These are phyloP conservation scores for Notechis scutatus DNA, from an alignment of 2,113 vertebrate genomes.

Conservation along the genomic window DNA sequence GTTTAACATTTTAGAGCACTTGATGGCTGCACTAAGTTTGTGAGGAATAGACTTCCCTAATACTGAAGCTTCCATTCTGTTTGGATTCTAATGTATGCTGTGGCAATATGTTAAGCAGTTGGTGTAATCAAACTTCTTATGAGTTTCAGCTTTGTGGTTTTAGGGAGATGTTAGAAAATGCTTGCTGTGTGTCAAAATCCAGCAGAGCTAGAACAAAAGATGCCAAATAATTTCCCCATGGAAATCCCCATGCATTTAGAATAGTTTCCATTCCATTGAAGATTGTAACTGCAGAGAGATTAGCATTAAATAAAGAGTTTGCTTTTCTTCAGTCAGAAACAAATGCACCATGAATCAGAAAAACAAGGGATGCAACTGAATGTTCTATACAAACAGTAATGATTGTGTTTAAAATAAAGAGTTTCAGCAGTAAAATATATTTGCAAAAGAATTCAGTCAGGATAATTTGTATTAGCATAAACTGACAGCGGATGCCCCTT, in stretches of 20 bases:
- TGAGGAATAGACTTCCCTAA: background rate
- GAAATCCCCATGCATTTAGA: background rate
- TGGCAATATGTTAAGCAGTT: background rate
- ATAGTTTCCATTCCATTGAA: background rate
- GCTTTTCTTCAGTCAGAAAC: background rate
- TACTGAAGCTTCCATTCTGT: background rate
- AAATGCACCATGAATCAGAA: background rate
- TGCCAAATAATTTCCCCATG: background rate
- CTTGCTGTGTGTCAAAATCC: background rate
- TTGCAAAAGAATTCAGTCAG: background rate
- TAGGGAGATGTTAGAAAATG: background rate
- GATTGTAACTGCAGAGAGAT: background rate
- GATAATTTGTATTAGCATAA: background rate
- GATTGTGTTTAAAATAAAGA: background rate
- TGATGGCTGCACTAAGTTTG: background rate
- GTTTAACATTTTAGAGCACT: background rate
- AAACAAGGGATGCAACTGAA: background rate
- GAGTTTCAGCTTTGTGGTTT: background rate
- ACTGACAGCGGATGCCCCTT: background rate
- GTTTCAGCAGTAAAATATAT: background rate
- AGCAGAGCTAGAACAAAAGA: background rate
- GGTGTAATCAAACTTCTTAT: background rate
- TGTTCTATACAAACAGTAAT: background rate
- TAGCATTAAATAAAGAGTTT: background rate
- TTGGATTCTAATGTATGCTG: background rate